phyloP scores from a whole-genome alignment of 2,888 invertebrate genomes.

The Globia sparganii region DNA sequence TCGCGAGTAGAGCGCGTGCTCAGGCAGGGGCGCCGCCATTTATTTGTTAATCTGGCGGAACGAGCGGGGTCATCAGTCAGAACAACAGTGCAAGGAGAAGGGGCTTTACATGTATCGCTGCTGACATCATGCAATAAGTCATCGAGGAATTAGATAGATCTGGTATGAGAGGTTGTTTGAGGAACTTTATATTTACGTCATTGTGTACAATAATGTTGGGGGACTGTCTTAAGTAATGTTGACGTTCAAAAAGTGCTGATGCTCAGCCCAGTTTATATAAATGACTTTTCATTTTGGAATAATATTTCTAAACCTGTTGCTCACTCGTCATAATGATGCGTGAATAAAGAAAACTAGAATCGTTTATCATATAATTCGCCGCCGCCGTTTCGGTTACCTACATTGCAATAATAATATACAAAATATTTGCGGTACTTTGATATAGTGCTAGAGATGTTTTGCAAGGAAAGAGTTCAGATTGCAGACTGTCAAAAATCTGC shows the following conservation, averaged over 20 bases:
- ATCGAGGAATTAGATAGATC: background rate
- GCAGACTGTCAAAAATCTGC: background rate
- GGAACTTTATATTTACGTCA: background rate
- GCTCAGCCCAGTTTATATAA: background rate
- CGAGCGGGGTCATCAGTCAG: slow-evolving; percentile 50
- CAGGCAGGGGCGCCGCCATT: slow-evolving; percentile 33
- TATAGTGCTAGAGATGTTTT: background rate
- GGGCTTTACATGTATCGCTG: slow-evolving; percentile 23
- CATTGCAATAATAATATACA: background rate
- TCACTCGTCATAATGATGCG: background rate
- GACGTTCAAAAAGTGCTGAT: background rate
- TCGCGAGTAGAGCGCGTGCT: slow-evolving; percentile 47
- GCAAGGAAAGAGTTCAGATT: background rate
- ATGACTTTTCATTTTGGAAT: background rate
- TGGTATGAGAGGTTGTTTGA: background rate
- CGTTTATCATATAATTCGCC: background rate
- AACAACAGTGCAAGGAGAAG: slow-evolving; percentile 37
- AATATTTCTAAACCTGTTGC: background rate
- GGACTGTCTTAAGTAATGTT: background rate
- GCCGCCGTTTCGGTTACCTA: background rate
- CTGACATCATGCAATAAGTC: background rate
- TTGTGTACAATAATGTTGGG: background rate
- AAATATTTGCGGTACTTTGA: background rate
- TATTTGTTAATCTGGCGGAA: slow-evolving; percentile 61
- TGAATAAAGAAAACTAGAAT: background rate